Evolutionary conservation across 2,113 vertebrate genomes (phyloP), one percentile per base, ranked within the genome.

Genomic region (Sorex fumeus): DNA sequence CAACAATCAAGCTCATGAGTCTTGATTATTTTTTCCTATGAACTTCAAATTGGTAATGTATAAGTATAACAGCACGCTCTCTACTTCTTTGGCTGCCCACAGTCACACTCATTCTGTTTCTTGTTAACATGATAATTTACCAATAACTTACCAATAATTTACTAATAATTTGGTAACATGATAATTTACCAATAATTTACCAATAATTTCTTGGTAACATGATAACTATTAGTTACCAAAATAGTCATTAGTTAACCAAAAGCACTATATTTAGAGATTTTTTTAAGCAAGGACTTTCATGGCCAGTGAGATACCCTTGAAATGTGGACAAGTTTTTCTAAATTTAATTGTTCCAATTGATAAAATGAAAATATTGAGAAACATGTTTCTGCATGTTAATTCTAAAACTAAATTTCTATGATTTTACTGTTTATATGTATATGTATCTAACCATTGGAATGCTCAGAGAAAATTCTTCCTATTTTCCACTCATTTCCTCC

Each of bases 291-390:
- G 30, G 8, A 60, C 3, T 19, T 87, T 19, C 36, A n/a, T 11
- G 6, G 43, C 16, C 45, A 21, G 34, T 75, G 12, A 34, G 21
- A 76, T 70, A 16, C 9, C 27, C 4, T 57, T 47, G 21, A 90
- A 93, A 84, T 1, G 34, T n/a, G 43, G 21, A 36, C 3, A 87
- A 81, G 1, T 87, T 60, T 82, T 50, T 86, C 71, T 69, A 76
- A 64, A 8, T 66, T 77, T 93, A 7, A 36, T 57, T 88, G 82
- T 91, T 82, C 43, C 9, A 84, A 77, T 34, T 3, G 36, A 74
- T 43, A 47, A 90, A 89, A 87, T 87, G 7, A 79, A 91, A 79
- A 57, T 64, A 2, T 7, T 71, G 89, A 70, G 93, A 32, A 43
- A 47, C 30, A 25, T 43, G 6, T 27, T 88, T 94, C 45, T 47